Evolutionary conservation across 2,113 vertebrate genomes (phyloP), one percentile per base, ranked within the genome.

Genomic region (Atrichornis clamosus): DNA sequence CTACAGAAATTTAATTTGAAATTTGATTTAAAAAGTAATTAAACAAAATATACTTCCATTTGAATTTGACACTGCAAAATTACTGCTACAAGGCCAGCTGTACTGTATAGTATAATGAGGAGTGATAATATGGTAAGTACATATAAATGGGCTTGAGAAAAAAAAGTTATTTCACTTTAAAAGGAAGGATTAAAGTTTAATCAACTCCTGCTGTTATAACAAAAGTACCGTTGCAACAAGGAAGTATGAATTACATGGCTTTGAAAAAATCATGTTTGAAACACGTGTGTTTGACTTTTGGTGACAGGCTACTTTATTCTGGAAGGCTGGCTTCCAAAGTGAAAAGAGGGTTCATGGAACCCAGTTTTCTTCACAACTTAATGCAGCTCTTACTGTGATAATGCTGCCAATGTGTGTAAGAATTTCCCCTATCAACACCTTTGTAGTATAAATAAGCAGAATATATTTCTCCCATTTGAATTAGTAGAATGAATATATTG

Each of bases 141-240:
- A 56, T 55, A 75, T 65, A 92, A 96, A 91, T 68, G 78, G 42
- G 72, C 41, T 50, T 94, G 30, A 47, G 68, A 44, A 49, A 37
- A 47, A 84, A 37, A 26, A 13, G 80, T 68, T 83, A n/a, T 90
- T 93, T 93, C 84, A 74, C 39, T 84, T 97, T 96, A 89, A 94
- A 95, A 95, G 50, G n/a, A 35, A 93, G 1, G 13, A 87, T 92
- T 95, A 95, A 96, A 49, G 11, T 86, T 84, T 84, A 72, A 87
- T 26, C n/a, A 90, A 47, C 9, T 82, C 84, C 64, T 94, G 73
- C 32, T 89, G 39, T 79, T 96, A 94, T 81, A 86, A 59, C 67
- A 87, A 89, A 75, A 64, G 53, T 53, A 77, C 1, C 2, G 72
- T 77, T 88, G 89, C 88, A 95, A 90, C 82, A 77, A 94, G 23